Percentiles rank a stretch among this genome's conserved stretches.
These are phyloP conservation scores for Cyprinodon diabolis DNA, from an alignment of 2,797 vertebrate species.

Conservation along the genomic window DNA sequence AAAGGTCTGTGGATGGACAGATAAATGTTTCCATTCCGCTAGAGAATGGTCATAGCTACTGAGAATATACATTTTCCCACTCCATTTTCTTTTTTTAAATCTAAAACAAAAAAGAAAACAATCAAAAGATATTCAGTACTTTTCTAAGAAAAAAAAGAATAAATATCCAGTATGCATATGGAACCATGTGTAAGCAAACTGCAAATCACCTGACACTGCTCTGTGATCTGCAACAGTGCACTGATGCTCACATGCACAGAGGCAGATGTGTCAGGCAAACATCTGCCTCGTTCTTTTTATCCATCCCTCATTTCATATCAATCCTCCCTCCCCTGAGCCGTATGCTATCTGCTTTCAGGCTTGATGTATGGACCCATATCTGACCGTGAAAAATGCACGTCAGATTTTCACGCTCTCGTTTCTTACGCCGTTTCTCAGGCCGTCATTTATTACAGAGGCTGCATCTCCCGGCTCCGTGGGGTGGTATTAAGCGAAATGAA, in stretches of 20 bases:
- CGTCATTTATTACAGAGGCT: slow-evolving; percentile 57
- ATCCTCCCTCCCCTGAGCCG: slow-evolving; percentile 5
- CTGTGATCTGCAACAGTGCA: slow-evolving; percentile 9
- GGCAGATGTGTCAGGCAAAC: slow-evolving; percentile 31
- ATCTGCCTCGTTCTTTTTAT: slow-evolving; percentile 30
- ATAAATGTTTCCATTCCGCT: too few relatives aligned
- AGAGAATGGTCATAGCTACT: too few relatives aligned
- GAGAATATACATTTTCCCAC: too few relatives aligned
- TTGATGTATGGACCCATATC: slow-evolving; percentile 53
- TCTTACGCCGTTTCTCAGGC: slow-evolving; percentile 42
- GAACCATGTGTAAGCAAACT: not conserved
- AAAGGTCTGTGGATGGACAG: too few relatives aligned
- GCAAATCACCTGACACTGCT: slow-evolving; percentile 27
- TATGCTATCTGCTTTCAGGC: slow-evolving; percentile 51
- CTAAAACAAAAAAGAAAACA: too few relatives aligned
- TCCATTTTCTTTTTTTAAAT: too few relatives aligned
- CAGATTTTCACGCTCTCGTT: slow-evolving; percentile 50
- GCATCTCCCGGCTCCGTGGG: slow-evolving; percentile 48
- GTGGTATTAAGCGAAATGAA: slow-evolving; percentile 64
- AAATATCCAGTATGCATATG: too few relatives aligned
- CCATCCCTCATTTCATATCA: slow-evolving; percentile 38
- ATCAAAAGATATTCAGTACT: too few relatives aligned
- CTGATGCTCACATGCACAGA: slow-evolving; percentile 20
- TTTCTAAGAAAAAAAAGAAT: too few relatives aligned
- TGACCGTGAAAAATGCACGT: slow-evolving; percentile 62